These are phyloP conservation scores for Equus przewalskii DNA, from an alignment of 2,113 vertebrate species.

Conservation along the genomic window DNA sequence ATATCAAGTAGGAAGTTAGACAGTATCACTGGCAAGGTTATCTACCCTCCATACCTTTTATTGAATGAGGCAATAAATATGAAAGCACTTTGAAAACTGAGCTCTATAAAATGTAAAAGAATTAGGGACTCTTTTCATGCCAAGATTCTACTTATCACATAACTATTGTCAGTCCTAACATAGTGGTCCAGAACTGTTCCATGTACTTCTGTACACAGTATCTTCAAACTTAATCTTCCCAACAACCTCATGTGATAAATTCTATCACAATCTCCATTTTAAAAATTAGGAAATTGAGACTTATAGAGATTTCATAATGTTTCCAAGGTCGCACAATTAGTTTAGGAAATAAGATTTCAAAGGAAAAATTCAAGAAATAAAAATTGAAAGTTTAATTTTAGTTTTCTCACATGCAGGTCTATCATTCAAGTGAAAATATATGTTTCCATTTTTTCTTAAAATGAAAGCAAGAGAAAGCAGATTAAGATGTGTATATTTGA, in stretches of 20 bases:
- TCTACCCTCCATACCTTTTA: constrained; percentile 64
- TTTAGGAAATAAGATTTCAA: constrained; percentile 58
- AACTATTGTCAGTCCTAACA: constrained; percentile 11
- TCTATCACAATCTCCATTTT: neutral
- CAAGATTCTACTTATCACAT: neutral
- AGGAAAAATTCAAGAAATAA: constrained; percentile 46
- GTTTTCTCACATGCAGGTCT: constrained; percentile 42
- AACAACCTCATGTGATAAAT: constrained; percentile 30
- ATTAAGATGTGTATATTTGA: constrained; percentile 20
- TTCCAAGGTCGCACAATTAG: constrained; percentile 62
- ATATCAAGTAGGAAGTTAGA: constrained; percentile 64
- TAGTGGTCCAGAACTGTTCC: constrained; percentile 16
- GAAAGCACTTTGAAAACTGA: constrained; percentile 64
- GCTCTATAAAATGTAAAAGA: constrained; percentile 45
- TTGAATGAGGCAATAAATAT: constrained; percentile 59
- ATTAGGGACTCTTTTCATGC: constrained; percentile 27
- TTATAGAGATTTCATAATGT: constrained; percentile 6
- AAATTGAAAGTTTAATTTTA: constrained; percentile 59
- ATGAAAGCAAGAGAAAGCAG: constrained; percentile 54
- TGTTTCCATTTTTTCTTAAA: constrained; percentile 60
- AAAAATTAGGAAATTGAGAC: constrained; percentile 55
- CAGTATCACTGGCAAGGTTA: constrained; percentile 52
- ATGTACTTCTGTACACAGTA: neutral
- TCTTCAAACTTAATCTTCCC: constrained; percentile 35
- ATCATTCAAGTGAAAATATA: constrained; percentile 53